Conservation (phyloP, 1,140 invertebrate species). For the Nylanderia fulva region DNA sequence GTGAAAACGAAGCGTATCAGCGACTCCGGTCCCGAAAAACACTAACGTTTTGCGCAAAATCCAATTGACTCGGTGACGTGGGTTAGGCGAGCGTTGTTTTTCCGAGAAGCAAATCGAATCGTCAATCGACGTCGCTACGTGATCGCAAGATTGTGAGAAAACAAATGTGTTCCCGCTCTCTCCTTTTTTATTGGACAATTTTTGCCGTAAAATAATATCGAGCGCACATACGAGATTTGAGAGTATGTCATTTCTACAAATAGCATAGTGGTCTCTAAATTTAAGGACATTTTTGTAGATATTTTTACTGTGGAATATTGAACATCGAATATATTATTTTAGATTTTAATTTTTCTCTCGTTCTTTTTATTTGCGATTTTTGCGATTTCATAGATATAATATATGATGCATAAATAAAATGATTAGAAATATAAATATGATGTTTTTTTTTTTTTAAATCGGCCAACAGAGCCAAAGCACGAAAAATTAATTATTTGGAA, state of each 20-base stretch:
- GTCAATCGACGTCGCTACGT: conserved; percentile 3
- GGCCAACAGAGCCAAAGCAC: too few relatives aligned
- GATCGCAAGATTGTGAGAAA: neutral
- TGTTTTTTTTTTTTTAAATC: too few relatives aligned
- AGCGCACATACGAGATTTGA: neutral
- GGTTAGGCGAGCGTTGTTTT: conserved; percentile 21
- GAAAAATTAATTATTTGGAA: too few relatives aligned
- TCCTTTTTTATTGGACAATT: neutral
- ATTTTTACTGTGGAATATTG: too few relatives aligned
- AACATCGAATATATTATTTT: neutral
- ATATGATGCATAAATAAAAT: too few relatives aligned
- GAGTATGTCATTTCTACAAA: neutral
- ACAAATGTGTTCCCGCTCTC: neutral
- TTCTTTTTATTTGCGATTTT: too few relatives aligned
- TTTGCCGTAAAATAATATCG: neutral
- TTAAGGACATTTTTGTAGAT: too few relatives aligned
- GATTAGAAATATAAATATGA: too few relatives aligned
- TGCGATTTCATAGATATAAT: too few relatives aligned
- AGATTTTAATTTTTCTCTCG: neutral
- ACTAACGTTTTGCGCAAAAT: conserved; percentile 28
- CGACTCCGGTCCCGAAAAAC: conserved; percentile 25
- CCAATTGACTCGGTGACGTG: conserved; percentile 15
- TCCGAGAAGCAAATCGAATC: neutral
- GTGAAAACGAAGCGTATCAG: conserved; percentile 25
- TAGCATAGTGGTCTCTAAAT: too few relatives aligned